These are phyloP conservation scores for Ophioderma brevispina DNA, from an alignment of 35 echinoderm and acorn worm species.

Conservation along the genomic window DNA sequence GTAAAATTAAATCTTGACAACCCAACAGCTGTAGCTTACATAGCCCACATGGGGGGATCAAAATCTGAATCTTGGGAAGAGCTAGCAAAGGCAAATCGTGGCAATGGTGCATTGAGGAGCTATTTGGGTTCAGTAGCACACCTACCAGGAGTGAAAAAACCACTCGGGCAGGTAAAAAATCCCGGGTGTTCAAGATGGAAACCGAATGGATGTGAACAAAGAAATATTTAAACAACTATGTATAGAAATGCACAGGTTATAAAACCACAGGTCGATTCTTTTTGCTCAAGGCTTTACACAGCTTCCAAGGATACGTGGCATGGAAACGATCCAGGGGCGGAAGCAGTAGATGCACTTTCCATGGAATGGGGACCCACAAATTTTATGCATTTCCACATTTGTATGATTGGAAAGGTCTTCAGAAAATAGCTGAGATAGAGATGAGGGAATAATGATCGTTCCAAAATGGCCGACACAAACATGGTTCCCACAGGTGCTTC, in stretches of 20 bases:
- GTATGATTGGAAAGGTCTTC: slow-evolving; percentile 48
- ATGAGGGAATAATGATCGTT: slow-evolving; percentile 55
- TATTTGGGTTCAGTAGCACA: too few relatives aligned
- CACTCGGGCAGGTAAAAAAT: slow-evolving; percentile 58
- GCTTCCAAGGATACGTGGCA: too few relatives aligned
- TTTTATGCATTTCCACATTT: slow-evolving; percentile 71
- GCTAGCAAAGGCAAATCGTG: too few relatives aligned
- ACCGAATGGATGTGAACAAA: slow-evolving; percentile 64
- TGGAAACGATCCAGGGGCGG: too few relatives aligned
- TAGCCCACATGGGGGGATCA: too few relatives aligned
- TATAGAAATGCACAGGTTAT: slow-evolving; percentile 44
- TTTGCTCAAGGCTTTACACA: too few relatives aligned
- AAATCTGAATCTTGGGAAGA: too few relatives aligned
- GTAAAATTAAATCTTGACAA: too few relatives aligned
- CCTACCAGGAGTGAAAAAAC: slow-evolving; percentile 46
- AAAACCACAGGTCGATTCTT: slow-evolving; percentile 74
- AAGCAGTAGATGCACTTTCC: slow-evolving; percentile 69
- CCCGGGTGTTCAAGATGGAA: slow-evolving; percentile 57
- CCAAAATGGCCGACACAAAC: slow-evolving; percentile 83
- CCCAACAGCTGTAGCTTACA: too few relatives aligned
- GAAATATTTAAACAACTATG: slow-evolving; percentile 54
- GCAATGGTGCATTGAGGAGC: too few relatives aligned
- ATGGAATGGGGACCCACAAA: slow-evolving; percentile 48
- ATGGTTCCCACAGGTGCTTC: too few relatives aligned
- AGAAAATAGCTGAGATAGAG: slow-evolving; percentile 55